A percentile compares a stretch with the other conserved stretches of the same genome.
phyloP scores from a whole-genome alignment of 2,113 vertebrate genomes.

The Axis porcinus region DNA sequence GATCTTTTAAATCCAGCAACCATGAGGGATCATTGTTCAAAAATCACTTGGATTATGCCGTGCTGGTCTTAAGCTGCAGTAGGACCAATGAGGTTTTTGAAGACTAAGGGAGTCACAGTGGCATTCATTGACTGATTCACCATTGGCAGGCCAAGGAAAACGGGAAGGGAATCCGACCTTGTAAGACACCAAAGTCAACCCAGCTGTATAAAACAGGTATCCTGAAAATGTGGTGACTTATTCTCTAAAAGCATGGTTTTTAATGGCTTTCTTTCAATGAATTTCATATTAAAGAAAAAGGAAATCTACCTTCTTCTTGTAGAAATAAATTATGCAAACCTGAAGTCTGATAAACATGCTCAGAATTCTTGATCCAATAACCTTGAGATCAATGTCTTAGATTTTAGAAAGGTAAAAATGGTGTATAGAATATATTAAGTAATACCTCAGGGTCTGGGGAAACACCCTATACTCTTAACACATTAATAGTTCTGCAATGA shows the following conservation, averaged over 20 bases:
- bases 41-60: background rate
- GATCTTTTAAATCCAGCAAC: background rate
- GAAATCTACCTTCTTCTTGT: background rate
- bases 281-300: background rate
- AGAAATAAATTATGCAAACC: background rate
- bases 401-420: background rate
- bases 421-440: background rate
- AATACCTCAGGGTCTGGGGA: background rate
- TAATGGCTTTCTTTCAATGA: background rate
- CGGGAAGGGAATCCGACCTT: background rate
- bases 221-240: background rate
- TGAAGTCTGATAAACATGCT: background rate
- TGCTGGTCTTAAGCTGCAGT: background rate
- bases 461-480: background rate
- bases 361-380: conserved; percentile 2
- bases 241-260: background rate
- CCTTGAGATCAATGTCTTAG: background rate
- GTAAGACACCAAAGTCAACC: background rate
- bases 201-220: background rate
- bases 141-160: background rate
- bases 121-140: background rate
- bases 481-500: conserved; percentile 3
- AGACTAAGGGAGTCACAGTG: background rate
- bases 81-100: background rate
- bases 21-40: background rate